Evolutionary conservation across 2,113 vertebrate species (phyloP).

Genomic region (Climacteris rufus): DNA sequence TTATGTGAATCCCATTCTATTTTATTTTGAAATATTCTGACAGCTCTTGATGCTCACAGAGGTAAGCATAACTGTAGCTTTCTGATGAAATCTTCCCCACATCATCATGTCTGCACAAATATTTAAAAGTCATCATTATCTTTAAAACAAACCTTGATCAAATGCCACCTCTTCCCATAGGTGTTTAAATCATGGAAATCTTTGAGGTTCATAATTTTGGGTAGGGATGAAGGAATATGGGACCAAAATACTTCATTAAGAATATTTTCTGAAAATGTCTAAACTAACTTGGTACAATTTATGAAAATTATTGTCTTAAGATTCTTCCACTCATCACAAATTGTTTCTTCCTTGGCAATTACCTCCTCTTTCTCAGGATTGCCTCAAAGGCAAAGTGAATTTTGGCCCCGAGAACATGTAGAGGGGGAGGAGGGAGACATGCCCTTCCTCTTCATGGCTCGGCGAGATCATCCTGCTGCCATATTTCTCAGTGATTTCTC

Average conservation of each 20-base stretch:
- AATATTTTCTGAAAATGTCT: neutral
- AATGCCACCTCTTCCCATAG: neutral
- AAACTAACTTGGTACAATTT: neutral
- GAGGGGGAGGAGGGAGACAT: neutral
- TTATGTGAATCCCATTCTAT: neutral
- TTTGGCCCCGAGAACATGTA: neutral
- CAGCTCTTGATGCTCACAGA: accelerated
- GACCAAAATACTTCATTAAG: neutral
- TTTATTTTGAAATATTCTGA: neutral
- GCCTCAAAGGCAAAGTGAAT: neutral
- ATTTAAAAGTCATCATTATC: neutral
- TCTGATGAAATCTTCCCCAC: neutral
- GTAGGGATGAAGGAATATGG: neutral
- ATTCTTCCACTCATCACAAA: neutral
- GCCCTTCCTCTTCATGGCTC: neutral
- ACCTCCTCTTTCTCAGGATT: neutral
- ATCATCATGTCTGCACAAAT: neutral
- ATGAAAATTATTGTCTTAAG: neutral
- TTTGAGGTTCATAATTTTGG: neutral
- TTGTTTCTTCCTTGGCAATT: neutral
- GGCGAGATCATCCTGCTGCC: neutral
- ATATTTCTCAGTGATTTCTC: neutral
- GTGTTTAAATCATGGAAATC: neutral
- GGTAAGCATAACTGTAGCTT: neutral
- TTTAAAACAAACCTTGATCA: neutral